A percentile compares a stretch with the other conserved stretches of the same genome.
phyloP scores from a whole-genome alignment of 1,140 invertebrate species.

The Drosophila punjabiensis region DNA sequence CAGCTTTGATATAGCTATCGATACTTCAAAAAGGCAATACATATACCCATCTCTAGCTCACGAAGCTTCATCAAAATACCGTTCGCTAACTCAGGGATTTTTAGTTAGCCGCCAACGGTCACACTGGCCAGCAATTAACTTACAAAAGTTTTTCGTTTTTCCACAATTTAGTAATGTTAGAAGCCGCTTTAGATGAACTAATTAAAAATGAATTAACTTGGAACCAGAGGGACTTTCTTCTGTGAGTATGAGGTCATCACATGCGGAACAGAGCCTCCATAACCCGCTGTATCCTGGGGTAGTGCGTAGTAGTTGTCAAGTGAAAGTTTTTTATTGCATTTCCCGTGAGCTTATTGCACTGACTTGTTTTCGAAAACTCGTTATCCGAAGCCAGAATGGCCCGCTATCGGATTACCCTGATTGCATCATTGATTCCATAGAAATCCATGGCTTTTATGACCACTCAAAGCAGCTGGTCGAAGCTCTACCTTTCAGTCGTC shows the following conservation, averaged over 20 bases:
- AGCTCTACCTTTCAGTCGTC: neutral
- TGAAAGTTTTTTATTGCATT: conserved; percentile 20
- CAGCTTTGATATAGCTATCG: neutral
- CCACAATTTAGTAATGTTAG: conserved; percentile 10
- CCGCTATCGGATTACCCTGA: neutral
- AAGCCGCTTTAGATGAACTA: conserved; percentile 10
- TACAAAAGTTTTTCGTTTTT: conserved; percentile 8
- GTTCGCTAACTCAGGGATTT: neutral
- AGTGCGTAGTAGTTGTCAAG: conserved; percentile 14
- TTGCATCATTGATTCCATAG: conserved; percentile 11
- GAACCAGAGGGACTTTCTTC: neutral
- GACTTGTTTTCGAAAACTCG: conserved; percentile 2
- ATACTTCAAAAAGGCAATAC: neutral
- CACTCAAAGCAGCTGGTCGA: conserved; percentile 13
- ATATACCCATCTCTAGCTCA: neutral
- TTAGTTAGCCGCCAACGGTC: neutral
- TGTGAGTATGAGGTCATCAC: neutral
- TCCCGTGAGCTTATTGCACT: neutral
- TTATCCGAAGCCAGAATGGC: neutral
- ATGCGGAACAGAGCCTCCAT: too few species aligned
- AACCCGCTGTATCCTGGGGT: neutral
- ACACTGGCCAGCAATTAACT: conserved; percentile 23
- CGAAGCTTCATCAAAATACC: neutral
- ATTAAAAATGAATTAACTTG: conserved; percentile 24
- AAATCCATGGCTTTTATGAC: neutral